A percentile compares a stretch with the other conserved stretches of the same genome.
Conservation (phyloP, 2,888 invertebrate species). For the Auanema sp. region DNA sequence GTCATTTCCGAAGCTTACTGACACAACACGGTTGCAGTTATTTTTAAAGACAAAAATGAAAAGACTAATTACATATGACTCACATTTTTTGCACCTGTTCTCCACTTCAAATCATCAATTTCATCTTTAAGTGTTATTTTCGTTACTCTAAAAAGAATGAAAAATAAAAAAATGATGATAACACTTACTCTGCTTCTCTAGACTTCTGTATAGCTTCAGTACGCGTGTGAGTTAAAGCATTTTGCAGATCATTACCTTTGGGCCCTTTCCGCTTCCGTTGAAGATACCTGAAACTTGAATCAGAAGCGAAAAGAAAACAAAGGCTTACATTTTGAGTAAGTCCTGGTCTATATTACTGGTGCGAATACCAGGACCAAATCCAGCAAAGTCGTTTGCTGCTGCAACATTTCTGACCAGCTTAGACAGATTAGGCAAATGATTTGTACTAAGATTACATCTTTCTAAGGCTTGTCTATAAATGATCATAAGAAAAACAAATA, state of each 20-base stretch:
- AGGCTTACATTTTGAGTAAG: conserved; percentile 31
- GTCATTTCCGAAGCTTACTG: not conserved
- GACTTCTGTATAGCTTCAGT: conserved; percentile 48
- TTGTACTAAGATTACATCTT: conserved; percentile 51
- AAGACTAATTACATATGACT: conserved; percentile 11
- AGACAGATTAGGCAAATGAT: conserved; percentile 36
- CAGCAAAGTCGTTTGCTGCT: conserved; percentile 2
- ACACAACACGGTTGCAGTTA: not conserved
- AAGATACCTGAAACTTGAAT: conserved; percentile 28
- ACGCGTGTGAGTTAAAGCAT: conserved; percentile 33
- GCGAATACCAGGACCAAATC: conserved; percentile 15
- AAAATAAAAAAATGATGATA: no score
- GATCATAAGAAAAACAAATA: not conserved
- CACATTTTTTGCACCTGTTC: conserved; percentile 52
- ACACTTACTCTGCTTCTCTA: conserved; percentile 32
- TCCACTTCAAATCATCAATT: conserved; percentile 50
- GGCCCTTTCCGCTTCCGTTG: conserved; percentile 31
- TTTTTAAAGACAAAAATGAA: not conserved
- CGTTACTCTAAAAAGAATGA: conserved; percentile 20
- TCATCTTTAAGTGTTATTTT: conserved; percentile 52
- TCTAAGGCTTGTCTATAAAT: conserved; percentile 51
- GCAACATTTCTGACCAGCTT: conserved; percentile 14
- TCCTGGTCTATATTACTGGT: conserved; percentile 36
- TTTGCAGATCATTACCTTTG: conserved; percentile 27
- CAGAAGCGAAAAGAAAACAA: not conserved